Conservation (phyloP, 2,888 invertebrate species). For the Linyphia triangularis region DNA sequence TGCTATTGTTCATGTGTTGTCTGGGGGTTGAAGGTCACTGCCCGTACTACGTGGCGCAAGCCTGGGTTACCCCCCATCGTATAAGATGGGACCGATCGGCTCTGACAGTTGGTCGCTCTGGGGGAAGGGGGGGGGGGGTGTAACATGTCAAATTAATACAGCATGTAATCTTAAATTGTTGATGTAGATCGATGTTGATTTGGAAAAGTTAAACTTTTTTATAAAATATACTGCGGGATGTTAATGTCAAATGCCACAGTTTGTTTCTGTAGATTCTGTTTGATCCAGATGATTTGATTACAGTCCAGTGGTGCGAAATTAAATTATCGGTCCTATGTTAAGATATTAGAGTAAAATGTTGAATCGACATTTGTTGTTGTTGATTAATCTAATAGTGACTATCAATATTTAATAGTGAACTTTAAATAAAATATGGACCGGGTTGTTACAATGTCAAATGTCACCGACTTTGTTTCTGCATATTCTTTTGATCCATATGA, state of each 20-base stretch:
- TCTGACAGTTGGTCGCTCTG: slow-evolving; percentile 4
- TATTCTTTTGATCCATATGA: too few species aligned
- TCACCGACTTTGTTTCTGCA: too few species aligned
- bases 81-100: slow-evolving; percentile 12
- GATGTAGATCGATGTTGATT: neutral
- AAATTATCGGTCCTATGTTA: too few species aligned
- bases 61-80: neutral
- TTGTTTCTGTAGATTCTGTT: neutral
- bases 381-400: too few species aligned
- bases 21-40: slow-evolving; percentile 40
- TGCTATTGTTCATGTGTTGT: neutral
- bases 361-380: too few species aligned
- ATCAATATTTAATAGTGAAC: too few species aligned
- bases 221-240: neutral
- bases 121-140: neutral
- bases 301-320: too few species aligned
- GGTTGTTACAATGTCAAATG: too few species aligned
- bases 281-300: neutral
- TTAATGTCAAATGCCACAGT: neutral
- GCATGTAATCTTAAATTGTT: neutral
- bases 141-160: neutral
- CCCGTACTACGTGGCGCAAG: slow-evolving; percentile 29
- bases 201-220: neutral
- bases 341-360: too few species aligned
- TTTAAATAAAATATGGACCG: too few species aligned